Percentiles rank a stretch among this genome's conserved stretches.
Evolutionary conservation across 2,888 invertebrate species (phyloP).

Genomic region (Pandemis heparana): DNA sequence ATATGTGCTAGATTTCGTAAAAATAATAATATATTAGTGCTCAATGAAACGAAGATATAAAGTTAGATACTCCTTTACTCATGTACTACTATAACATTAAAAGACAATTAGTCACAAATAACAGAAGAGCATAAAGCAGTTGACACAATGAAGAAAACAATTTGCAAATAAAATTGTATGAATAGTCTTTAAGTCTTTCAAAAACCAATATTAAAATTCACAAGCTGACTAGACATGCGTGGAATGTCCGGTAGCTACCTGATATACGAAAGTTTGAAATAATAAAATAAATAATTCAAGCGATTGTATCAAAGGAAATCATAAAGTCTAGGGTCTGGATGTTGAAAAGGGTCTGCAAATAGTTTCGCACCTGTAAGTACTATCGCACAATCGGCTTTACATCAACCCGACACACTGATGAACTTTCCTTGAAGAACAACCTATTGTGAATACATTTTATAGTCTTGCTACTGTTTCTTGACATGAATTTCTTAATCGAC

Average conservation of each 20-base stretch:
- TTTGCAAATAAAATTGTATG: not conserved
- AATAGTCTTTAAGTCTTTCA: not conserved
- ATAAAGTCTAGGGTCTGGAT: slow-evolving; percentile 39
- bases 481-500: no score
- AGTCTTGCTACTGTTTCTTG: no score
- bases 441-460: not conserved
- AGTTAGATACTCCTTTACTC: no score
- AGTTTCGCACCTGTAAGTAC: slow-evolving; percentile 30
- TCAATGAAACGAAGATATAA: no score
- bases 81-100: no score
- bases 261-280: not conserved
- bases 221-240: not conserved
- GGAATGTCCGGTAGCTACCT: slow-evolving; percentile 16
- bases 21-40: no score
- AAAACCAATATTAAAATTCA: not conserved
- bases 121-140: not conserved
- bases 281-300: slow-evolving; percentile 33
- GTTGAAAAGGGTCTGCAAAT: slow-evolving; percentile 37
- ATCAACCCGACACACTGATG: slow-evolving; percentile 25
- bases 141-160: not conserved
- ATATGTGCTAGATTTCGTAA: no score
- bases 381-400: slow-evolving; percentile 34
- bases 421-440: slow-evolving; percentile 13
- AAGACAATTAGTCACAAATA: not conserved
- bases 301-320: slow-evolving; percentile 39